Conservation (phyloP, 2,113 vertebrate species). For the Myotis lucifugus region DNA sequence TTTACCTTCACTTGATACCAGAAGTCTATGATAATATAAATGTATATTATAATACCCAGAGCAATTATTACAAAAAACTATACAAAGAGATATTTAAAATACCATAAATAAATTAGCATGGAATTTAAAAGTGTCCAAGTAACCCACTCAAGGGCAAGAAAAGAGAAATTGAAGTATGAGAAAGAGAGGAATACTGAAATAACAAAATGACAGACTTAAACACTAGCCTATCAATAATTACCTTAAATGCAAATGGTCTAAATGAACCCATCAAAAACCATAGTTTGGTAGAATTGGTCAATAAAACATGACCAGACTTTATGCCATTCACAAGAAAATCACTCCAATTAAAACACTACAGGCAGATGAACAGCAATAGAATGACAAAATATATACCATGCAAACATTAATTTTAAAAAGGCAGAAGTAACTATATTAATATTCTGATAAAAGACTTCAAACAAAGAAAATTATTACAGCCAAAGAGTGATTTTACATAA, state of each 20-base stretch:
- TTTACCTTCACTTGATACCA: background rate
- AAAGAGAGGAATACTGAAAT: background rate
- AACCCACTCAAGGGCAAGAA: background rate
- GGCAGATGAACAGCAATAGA: background rate
- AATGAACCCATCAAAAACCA: background rate
- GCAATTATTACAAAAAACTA: background rate
- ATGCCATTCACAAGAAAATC: background rate
- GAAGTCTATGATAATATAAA: background rate
- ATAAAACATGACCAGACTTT: background rate
- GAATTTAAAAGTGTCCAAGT: background rate
- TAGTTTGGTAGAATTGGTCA: background rate
- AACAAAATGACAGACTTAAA: background rate
- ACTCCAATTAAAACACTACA: background rate
- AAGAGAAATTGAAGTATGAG: background rate
- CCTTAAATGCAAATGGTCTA: background rate
- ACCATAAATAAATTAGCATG: background rate
- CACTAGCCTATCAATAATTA: background rate
- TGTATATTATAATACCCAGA: background rate
- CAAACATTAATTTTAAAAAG: background rate
- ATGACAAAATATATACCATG: background rate
- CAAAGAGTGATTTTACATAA: background rate
- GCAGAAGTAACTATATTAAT: background rate
- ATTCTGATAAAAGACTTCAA: background rate
- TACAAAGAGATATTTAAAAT: background rate
- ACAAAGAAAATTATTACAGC: background rate